These are phyloP conservation scores for Takifugu bimaculatus DNA, from an alignment of 2,113 vertebrate genomes.

Conservation along the genomic window DNA sequence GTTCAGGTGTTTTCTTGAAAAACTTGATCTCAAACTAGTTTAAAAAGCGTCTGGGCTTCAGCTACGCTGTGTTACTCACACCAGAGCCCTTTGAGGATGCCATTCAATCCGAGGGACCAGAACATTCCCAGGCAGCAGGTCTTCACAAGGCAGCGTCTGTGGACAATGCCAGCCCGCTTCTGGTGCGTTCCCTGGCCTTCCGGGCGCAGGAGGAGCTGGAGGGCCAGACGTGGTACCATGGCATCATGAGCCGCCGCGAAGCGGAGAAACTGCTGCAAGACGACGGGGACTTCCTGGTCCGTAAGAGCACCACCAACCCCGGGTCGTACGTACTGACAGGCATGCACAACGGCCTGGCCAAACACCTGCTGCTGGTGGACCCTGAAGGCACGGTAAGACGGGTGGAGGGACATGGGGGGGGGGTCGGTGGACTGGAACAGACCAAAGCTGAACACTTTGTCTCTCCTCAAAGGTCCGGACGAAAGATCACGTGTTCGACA, in stretches of 20 bases:
- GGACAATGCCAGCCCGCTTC: conserved; percentile 83
- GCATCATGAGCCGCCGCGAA: conserved; percentile 92
- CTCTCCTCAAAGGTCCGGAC: conserved; percentile 85
- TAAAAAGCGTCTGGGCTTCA: too few species aligned
- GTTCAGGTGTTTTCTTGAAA: too few species aligned
- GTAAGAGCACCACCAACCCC: conserved; percentile 91
- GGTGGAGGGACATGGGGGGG: neutral
- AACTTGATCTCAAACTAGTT: too few species aligned
- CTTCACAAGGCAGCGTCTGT: conserved; percentile 80
- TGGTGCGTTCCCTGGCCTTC: conserved; percentile 73
- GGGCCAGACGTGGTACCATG: conserved; percentile 87
- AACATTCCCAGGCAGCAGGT: conserved; percentile 67
- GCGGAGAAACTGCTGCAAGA: conserved; percentile 87
- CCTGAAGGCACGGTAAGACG: conserved; percentile 88
- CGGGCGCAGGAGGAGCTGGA: conserved; percentile 81
- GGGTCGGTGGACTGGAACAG: too few species aligned
- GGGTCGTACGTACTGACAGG: conserved; percentile 94
- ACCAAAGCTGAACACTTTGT: conserved; percentile 5
- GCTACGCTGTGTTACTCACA: conserved; percentile 5
- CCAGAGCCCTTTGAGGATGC: conserved; percentile 95
- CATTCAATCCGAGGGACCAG: conserved; percentile 75
- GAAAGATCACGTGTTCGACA: conserved; percentile 95
- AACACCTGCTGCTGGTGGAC: conserved; percentile 93
- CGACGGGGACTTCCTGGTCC: conserved; percentile 94
- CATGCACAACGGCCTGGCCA: conserved; percentile 90